phyloP scores from a whole-genome alignment of 2,888 invertebrate genomes.

The Perdita meconis region DNA sequence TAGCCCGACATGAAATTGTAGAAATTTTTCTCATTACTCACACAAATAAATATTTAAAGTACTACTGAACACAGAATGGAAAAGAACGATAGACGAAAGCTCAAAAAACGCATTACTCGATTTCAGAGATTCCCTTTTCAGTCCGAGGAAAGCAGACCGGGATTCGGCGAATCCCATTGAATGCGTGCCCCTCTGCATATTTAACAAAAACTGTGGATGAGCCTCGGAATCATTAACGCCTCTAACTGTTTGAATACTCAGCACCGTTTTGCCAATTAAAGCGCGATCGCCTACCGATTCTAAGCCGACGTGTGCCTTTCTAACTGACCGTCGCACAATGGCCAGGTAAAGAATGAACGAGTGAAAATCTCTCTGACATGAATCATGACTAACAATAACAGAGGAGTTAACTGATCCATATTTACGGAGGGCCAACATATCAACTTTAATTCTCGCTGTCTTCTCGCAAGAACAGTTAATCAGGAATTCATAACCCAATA shows the following conservation, averaged over 20 bases:
- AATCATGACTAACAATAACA: conserved; percentile 38
- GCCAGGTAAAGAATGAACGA: conserved; percentile 8
- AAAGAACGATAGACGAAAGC: background rate
- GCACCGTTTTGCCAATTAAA: conserved; percentile 20
- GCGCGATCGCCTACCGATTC: conserved; percentile 5
- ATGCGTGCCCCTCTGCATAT: background rate
- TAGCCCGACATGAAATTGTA: too few species aligned
- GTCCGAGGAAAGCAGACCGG: background rate
- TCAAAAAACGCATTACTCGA: background rate
- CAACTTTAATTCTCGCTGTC: conserved; percentile 3
- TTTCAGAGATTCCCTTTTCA: background rate
- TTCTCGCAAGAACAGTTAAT: conserved; percentile 8
- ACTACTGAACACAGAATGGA: background rate
- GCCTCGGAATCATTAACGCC: conserved; percentile 19
- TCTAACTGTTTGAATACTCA: background rate
- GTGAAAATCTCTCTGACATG: conserved; percentile 5
- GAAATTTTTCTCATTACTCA: background rate
- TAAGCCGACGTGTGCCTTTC: conserved; percentile 35
- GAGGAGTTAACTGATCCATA: conserved; percentile 30
- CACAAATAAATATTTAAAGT: background rate
- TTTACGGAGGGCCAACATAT: conserved; percentile 18
- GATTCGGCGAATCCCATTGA: background rate
- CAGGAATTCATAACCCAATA: background rate
- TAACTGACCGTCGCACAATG: conserved; percentile 21
- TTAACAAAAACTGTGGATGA: conserved; percentile 29